These are phyloP conservation scores for Entomyzon cyanotis DNA, from an alignment of 2,113 vertebrate genomes.

Conservation along the genomic window DNA sequence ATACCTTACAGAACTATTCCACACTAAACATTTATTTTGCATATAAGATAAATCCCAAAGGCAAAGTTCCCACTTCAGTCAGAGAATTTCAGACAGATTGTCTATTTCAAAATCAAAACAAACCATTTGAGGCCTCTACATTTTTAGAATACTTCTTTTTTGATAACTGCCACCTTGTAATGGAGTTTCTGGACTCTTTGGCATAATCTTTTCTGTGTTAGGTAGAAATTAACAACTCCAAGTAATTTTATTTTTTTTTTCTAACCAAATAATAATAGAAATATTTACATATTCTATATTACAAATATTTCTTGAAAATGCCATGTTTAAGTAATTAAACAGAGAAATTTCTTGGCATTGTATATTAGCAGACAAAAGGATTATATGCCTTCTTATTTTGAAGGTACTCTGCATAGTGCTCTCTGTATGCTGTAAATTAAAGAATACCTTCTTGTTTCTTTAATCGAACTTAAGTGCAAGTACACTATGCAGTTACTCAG, in stretches of 20 bases:
- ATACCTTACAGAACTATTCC: not conserved
- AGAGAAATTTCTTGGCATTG: not conserved
- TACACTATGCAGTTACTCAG: not conserved
- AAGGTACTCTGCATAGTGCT: not conserved
- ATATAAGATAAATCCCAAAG: not conserved
- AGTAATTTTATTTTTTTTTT: not conserved
- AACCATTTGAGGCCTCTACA: not conserved
- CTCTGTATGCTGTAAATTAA: not conserved
- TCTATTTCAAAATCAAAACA: constrained; percentile 27
- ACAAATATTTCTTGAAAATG: not conserved
- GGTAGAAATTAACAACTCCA: not conserved
- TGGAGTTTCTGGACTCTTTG: not conserved
- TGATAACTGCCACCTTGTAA: not conserved
- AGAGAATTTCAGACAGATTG: constrained; percentile 7
- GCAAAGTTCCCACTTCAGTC: not conserved
- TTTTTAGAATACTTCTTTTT: constrained; percentile 24
- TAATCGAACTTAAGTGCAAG: not conserved
- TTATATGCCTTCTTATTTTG: not conserved
- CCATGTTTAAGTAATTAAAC: not conserved
- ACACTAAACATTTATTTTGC: not conserved
- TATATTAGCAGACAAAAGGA: not conserved
- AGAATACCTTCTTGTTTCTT: not conserved
- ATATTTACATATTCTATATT: not conserved
- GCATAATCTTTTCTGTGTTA: not conserved
- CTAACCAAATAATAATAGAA: not conserved